A percentile compares a stretch with the other conserved stretches of the same genome.
These are phyloP conservation scores for Leptinotarsa tumamoca DNA, from an alignment of 2,888 invertebrate genomes.

Conservation along the genomic window DNA sequence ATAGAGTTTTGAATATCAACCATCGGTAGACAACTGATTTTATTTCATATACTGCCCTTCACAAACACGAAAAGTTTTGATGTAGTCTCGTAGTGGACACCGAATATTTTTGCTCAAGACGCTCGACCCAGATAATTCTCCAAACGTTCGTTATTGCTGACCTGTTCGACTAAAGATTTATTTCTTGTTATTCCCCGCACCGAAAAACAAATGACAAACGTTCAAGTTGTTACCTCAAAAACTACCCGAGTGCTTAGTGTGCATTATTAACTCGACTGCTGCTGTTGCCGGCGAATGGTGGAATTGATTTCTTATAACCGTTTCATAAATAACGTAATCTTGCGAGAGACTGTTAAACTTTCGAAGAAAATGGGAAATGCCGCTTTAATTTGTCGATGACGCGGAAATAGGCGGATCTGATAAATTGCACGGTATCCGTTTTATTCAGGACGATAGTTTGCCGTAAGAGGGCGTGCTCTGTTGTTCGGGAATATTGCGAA, in stretches of 20 bases:
- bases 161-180: conserved; percentile 60
- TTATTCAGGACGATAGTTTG: not conserved
- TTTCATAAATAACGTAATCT: conserved; percentile 21
- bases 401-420: conserved; percentile 17
- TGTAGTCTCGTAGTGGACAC: not conserved
- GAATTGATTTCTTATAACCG: conserved; percentile 31
- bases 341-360: conserved; percentile 15
- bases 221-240: conserved; percentile 48
- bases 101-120: conserved; percentile 8
- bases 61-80: not conserved
- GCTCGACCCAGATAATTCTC: conserved; percentile 34
- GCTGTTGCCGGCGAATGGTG: conserved; percentile 16
- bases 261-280: conserved; percentile 45
- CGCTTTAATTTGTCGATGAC: conserved; percentile 20
- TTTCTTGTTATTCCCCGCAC: conserved; percentile 59
- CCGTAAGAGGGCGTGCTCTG: not conserved
- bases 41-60: not conserved
- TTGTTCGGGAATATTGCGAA: not conserved
- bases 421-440: conserved; percentile 1
- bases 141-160: conserved; percentile 45
- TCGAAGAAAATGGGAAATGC: conserved; percentile 16
- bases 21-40: no score
- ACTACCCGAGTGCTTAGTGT: conserved; percentile 47
- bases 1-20: no score
- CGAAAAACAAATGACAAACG: conserved; percentile 60